Conservation (phyloP, 2,113 vertebrate species). For the Cariama cristata region DNA sequence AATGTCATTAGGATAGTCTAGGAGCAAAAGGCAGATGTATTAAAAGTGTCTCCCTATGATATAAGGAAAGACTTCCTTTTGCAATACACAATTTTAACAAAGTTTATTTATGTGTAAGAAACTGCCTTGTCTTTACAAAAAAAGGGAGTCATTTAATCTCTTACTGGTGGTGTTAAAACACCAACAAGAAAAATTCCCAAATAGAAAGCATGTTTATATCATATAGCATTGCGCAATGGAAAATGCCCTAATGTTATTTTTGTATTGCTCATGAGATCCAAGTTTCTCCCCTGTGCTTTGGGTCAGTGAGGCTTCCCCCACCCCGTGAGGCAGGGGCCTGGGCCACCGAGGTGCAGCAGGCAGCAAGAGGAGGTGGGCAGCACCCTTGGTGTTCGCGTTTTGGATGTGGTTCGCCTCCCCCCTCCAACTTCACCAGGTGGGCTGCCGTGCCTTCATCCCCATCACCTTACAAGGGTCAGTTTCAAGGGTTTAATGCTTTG, state of each 20-base stretch:
- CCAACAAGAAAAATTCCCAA: background rate
- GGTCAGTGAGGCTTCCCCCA: background rate
- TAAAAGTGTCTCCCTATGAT: background rate
- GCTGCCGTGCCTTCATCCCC: background rate
- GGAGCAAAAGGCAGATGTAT: background rate
- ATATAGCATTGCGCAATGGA: background rate
- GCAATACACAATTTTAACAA: background rate
- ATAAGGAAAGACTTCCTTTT: fast-evolving
- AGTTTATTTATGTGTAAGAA: background rate
- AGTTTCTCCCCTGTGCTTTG: background rate
- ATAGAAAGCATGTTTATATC: background rate
- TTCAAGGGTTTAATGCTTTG: background rate
- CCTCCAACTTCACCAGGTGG: fast-evolving
- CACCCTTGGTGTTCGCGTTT: background rate
- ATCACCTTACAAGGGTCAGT: background rate
- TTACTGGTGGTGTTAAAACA: background rate
- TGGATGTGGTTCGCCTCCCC: fast-evolving
- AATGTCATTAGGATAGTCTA: background rate
- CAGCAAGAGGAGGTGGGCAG: background rate
- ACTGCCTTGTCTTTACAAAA: background rate
- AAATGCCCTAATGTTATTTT: background rate
- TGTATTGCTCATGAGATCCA: background rate
- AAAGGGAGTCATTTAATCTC: background rate
- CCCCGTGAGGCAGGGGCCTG: fast-evolving
- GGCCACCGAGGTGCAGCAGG: too few relatives aligned